These are phyloP conservation scores for Ambastaia sidthimunki DNA, from an alignment of 2,797 vertebrate genomes.

Conservation along the genomic window DNA sequence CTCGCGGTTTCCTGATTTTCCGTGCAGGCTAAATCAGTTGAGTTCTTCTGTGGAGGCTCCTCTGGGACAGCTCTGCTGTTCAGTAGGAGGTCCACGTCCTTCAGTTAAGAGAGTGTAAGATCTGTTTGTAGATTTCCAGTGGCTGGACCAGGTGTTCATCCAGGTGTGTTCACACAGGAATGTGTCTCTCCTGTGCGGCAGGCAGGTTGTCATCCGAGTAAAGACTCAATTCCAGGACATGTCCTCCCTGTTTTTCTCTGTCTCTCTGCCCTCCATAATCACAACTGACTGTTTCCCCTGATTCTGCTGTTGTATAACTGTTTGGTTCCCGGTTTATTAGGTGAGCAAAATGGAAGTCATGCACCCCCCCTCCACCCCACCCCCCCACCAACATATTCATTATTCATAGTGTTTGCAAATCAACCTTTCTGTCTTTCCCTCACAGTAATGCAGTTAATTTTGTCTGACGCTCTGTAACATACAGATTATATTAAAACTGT, in stretches of 20 bases:
- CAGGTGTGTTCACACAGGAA: constrained; percentile 48
- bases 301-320: constrained; percentile 7
- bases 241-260: constrained; percentile 52
- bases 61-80: not conserved
- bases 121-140: constrained; percentile 21
- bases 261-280: not conserved
- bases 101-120: not conserved
- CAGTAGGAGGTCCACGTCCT: not conserved
- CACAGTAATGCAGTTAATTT: no score
- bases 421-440: no score
- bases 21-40: not conserved
- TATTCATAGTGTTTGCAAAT: no score
- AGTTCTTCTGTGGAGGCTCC: not conserved
- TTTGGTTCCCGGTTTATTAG: constrained; percentile 21
- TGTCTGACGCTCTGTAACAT: no score
- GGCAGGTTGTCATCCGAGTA: constrained; percentile 23
- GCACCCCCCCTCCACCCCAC: no score
- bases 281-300: not conserved
- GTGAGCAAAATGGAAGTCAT: constrained; percentile 3
- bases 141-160: constrained; percentile 12
- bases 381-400: no score
- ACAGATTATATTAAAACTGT: no score
- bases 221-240: constrained; percentile 61
- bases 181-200: not conserved
- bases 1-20: not conserved